Evolutionary conservation across 2,797 vertebrate species (phyloP), one percentile per base, ranked within the genome.

Genomic region (Sebastes variabilis): DNA sequence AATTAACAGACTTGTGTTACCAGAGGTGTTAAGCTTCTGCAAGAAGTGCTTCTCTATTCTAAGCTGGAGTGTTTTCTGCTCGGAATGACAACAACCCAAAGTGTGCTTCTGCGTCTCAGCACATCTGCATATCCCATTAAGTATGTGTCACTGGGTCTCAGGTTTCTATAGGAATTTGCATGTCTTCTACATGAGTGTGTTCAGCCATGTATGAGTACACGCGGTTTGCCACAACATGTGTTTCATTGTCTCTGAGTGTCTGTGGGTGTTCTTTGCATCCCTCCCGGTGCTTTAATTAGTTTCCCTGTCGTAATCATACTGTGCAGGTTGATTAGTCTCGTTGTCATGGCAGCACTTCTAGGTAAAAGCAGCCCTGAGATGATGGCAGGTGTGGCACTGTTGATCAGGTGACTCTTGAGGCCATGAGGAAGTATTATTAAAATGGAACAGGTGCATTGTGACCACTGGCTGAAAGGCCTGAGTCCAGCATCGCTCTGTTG

Each of bases 281-380:
- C 60, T 29, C 69, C 27, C 0, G 11, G 42, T 36, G 66, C 56
- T 79, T 77, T 75, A 82, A 91, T 92, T 87, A 84, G 55, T 80
- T 79, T 66, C 78, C 64, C 77, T 6, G 20, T 71, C 36, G 54
- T 84, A 88, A 78, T 85, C 72, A 61, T n/a, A 59, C 29, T 14
- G 42, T 62, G 74, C 66, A 64, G 64, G 61, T 81, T 78, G 58
- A 89, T 88, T 79, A 75, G 69, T 83, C 18, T 16, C 2, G 64
- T 89, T 69, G 65, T 75, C 82, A 84, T 85, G 66, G 82, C 59
- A 88, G 67, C 84, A 54, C 52, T 61, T 27, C 27, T 11, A 72
- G 42, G 66, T 72, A 25, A 34, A 59, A 64, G 22, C 55, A 79
- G 82, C 32, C 29, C 22, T n/a, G 65, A 75, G 42, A 69, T 72